These are phyloP conservation scores for Lampris incognitus DNA, from an alignment of 2,113 vertebrate genomes.

Conservation along the genomic window DNA sequence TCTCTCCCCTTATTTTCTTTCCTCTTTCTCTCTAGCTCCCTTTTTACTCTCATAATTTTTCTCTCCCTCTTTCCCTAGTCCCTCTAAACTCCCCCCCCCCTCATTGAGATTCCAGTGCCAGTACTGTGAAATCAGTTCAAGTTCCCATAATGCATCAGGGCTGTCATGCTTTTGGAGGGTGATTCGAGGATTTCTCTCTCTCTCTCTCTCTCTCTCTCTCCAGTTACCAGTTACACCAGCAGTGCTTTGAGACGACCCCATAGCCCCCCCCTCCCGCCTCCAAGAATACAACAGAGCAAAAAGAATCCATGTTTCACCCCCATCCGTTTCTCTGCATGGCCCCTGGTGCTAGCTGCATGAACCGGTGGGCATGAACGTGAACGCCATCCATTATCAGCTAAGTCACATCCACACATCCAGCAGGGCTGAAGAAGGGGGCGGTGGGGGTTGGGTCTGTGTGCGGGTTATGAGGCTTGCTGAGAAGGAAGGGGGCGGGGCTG, in stretches of 20 bases:
- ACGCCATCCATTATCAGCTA: conserved; percentile 29
- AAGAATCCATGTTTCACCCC: conserved; percentile 28
- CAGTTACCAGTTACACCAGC: conserved; percentile 43
- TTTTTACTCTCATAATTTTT: conserved; percentile 42
- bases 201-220: not conserved
- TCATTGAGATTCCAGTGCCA: conserved; percentile 31
- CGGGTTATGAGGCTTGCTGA: conserved; percentile 8
- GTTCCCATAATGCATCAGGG: conserved; percentile 16
- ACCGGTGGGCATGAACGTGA: conserved; percentile 39
- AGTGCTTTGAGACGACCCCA: conserved; percentile 52
- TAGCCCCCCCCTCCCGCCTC: conserved; percentile 15
- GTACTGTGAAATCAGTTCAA: conserved; percentile 33
- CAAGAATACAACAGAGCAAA: conserved; percentile 6
- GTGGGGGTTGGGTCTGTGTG: conserved; percentile 2
- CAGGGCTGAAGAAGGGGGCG: not conserved
- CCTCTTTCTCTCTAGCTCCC: too few species aligned
- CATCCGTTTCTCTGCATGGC: conserved; percentile 22
- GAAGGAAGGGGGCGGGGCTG: not conserved
- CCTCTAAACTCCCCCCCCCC: conserved; percentile 4
- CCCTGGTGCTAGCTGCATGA: conserved; percentile 43
- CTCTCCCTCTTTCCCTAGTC: conserved; percentile 2
- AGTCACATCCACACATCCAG: conserved; percentile 23
- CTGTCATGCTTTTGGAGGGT: conserved; percentile 12
- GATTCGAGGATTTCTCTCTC: conserved; percentile 27
- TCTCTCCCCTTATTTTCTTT: not conserved